phyloP scores from a whole-genome alignment of 2,113 vertebrate genomes.

The Ariopsis seemanni region DNA sequence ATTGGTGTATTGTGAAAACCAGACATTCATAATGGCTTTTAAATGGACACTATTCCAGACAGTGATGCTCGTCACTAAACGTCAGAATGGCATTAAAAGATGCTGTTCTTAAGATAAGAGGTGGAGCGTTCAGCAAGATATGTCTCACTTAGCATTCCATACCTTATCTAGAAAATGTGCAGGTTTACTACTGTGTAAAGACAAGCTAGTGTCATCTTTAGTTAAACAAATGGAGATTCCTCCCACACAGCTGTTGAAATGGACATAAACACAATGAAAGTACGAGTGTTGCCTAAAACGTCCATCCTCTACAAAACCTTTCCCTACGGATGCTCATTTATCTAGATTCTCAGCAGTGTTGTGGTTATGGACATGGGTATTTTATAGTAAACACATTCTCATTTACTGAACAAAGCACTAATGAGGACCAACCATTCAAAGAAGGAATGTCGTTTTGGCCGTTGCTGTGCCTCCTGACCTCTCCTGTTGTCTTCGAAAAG shows the following conservation, averaged over 20 bases:
- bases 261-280: conserved; percentile 66
- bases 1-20: neutral
- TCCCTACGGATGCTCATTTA: conserved; percentile 15
- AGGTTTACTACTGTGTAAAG: conserved; percentile 57
- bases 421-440: conserved; percentile 59
- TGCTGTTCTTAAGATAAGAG: conserved; percentile 53
- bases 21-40: neutral
- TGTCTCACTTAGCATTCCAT: conserved; percentile 67
- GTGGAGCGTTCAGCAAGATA: conserved; percentile 56
- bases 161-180: conserved; percentile 67
- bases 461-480: conserved; percentile 32
- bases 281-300: conserved; percentile 53
- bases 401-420: conserved; percentile 47
- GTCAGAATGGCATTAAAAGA: neutral
- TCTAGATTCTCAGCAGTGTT: conserved; percentile 36
- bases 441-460: conserved; percentile 32
- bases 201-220: conserved; percentile 62
- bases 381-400: conserved; percentile 42
- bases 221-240: conserved; percentile 73
- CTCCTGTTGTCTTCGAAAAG: neutral
- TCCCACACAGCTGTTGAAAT: conserved; percentile 64
- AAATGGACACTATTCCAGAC: neutral
- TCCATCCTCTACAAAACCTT: conserved; percentile 43
- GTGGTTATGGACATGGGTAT: conserved; percentile 38
- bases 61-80: neutral